These are phyloP conservation scores for Nematostella vectensis DNA, from an alignment of 92 coral and sea anemone species.

Conservation along the genomic window DNA sequence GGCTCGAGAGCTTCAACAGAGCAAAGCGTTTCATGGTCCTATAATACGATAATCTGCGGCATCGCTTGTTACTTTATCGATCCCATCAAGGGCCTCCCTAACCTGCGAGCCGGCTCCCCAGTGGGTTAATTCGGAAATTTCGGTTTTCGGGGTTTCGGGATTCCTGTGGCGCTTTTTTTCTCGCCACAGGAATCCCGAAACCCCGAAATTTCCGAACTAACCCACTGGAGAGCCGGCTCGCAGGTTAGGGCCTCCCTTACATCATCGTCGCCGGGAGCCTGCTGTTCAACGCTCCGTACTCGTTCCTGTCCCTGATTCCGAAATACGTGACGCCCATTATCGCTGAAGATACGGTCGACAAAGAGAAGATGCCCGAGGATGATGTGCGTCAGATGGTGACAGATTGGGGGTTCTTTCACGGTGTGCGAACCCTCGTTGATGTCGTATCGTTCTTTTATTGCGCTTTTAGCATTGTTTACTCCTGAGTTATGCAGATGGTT, in stretches of 20 bases:
- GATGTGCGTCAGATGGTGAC: constrained; percentile 20
- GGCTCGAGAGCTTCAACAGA: constrained; percentile 41
- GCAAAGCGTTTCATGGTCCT: constrained; percentile 24
- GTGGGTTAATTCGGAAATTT: too few species aligned
- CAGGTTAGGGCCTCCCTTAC: constrained; percentile 35
- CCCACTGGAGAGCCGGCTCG: too few species aligned
- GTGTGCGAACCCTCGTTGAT: constrained; percentile 32
- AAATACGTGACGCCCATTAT: constrained; percentile 18
- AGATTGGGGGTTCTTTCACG: constrained; percentile 28
- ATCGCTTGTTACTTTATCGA: constrained; percentile 26
- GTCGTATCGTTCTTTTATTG: constrained; percentile 18
- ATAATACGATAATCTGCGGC: constrained; percentile 17
- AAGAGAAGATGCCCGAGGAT: constrained; percentile 18
- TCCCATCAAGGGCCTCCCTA: constrained; percentile 29
- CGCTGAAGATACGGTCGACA: constrained; percentile 19
- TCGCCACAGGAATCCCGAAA: too few species aligned
- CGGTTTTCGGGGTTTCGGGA: too few species aligned
- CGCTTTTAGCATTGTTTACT: constrained; percentile 24
- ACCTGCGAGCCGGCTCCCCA: too few species aligned
- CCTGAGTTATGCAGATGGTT: too few species aligned
- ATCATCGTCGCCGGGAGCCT: constrained; percentile 15
- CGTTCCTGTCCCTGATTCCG: constrained; percentile 22
- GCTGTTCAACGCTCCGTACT: constrained; percentile 27
- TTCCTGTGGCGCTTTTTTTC: too few species aligned
- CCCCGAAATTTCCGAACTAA: too few species aligned